phyloP scores from a whole-genome alignment of 2,888 invertebrate species.

The Petrophora chlorosata region DNA sequence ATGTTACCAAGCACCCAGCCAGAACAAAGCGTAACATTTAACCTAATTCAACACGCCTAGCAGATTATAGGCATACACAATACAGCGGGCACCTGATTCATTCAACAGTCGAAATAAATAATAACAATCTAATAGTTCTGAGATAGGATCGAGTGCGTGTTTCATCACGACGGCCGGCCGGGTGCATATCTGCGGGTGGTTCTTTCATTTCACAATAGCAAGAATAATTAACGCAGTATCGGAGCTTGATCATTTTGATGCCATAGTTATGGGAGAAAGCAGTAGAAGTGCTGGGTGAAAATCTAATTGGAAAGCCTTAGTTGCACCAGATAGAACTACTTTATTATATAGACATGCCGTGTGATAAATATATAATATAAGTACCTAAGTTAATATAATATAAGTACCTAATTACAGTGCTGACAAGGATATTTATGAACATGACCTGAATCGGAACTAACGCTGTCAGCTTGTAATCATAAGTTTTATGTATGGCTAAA shows the following conservation, averaged over 20 bases:
- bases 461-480: too few species aligned
- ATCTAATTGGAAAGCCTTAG: too few species aligned
- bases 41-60: slow-evolving; percentile 25
- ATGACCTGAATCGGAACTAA: too few species aligned
- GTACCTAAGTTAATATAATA: too few species aligned
- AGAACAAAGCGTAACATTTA: slow-evolving; percentile 27
- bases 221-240: slow-evolving; percentile 7
- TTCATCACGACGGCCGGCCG: slow-evolving; percentile 49
- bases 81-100: slow-evolving; percentile 42
- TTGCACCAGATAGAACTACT: too few species aligned
- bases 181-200: slow-evolving; percentile 63
- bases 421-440: too few species aligned
- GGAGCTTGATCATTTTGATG: slow-evolving; percentile 28
- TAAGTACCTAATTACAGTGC: too few species aligned
- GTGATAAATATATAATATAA: too few species aligned
- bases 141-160: slow-evolving; percentile 64
- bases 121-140: slow-evolving; percentile 57
- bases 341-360: too few species aligned
- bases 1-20: slow-evolving; percentile 11
- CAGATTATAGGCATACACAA: slow-evolving; percentile 17
- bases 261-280: slow-evolving; percentile 3
- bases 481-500: too few species aligned
- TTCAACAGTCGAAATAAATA: slow-evolving; percentile 52
- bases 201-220: slow-evolving; percentile 60
- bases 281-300: neutral